Conservation (phyloP, 2,797 vertebrate genomes). For the Xerus rutilus region DNA sequence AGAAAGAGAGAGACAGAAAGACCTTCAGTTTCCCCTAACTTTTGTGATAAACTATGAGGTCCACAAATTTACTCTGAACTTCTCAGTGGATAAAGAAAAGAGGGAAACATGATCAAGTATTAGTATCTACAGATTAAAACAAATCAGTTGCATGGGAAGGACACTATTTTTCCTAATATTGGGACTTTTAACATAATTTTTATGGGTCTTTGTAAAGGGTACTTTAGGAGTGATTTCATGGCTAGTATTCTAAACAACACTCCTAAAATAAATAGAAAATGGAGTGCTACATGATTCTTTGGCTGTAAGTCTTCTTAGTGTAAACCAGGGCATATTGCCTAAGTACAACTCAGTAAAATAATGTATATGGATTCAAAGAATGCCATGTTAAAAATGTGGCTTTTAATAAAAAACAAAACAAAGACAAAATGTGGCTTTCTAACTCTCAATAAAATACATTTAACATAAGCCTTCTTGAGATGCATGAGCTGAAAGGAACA, state of each 20-base stretch:
- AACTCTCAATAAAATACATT: slow-evolving; percentile 42
- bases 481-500: slow-evolving; percentile 28
- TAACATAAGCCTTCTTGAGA: slow-evolving; percentile 19
- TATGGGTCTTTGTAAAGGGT: slow-evolving; percentile 32
- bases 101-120: slow-evolving; percentile 41
- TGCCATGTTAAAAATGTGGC: neutral
- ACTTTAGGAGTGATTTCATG: slow-evolving; percentile 30
- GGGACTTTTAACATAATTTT: slow-evolving; percentile 47
- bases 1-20: slow-evolving; percentile 78
- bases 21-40: slow-evolving; percentile 79
- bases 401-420: slow-evolving; percentile 5
- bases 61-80: slow-evolving; percentile 61
- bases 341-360: slow-evolving; percentile 9
- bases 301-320: slow-evolving; percentile 18
- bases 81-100: slow-evolving; percentile 58
- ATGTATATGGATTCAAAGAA: slow-evolving; percentile 29
- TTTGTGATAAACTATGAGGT: slow-evolving; percentile 62
- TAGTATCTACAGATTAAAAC: slow-evolving; percentile 64
- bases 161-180: slow-evolving; percentile 51
- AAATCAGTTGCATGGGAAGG: slow-evolving; percentile 33
- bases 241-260: slow-evolving; percentile 31
- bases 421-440: slow-evolving; percentile 33
- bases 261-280: slow-evolving; percentile 35
- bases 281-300: neutral
- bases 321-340: slow-evolving; percentile 17